Percentiles rank a stretch among this genome's conserved stretches.
Evolutionary conservation across 2,113 vertebrate genomes (phyloP).

Genomic region (Cebidichthys violaceus): DNA sequence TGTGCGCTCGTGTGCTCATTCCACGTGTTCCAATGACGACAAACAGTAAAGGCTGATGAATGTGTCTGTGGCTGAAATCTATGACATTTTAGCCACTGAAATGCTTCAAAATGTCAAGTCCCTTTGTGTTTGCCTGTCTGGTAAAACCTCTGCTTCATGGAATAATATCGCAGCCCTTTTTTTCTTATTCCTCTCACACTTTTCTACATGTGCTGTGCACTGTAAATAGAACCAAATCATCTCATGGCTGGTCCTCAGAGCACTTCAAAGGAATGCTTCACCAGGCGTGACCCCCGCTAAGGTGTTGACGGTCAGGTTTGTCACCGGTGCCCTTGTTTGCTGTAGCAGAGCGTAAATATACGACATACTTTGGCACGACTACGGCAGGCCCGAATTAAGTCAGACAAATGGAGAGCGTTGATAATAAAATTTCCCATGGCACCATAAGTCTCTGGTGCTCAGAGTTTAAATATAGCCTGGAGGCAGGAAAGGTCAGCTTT

Average conservation of each 20-base stretch:
- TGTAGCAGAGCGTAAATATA: slow-evolving; percentile 64
- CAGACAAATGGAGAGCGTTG: slow-evolving; percentile 70
- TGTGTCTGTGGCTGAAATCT: slow-evolving; percentile 55
- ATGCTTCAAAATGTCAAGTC: slow-evolving; percentile 62
- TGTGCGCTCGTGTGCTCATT: slow-evolving; percentile 5
- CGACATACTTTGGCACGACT: slow-evolving; percentile 38
- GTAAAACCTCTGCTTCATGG: slow-evolving; percentile 38
- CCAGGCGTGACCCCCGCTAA: slow-evolving; percentile 30
- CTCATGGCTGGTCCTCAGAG: background rate
- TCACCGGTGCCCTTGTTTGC: slow-evolving; percentile 70
- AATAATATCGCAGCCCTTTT: slow-evolving; percentile 30
- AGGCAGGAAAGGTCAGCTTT: slow-evolving; percentile 78
- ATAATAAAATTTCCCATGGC: slow-evolving; percentile 75
- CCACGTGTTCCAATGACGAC: slow-evolving; percentile 45
- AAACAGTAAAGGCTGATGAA: slow-evolving; percentile 47
- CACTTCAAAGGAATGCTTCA: slow-evolving; percentile 46
- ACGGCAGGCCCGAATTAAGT: slow-evolving; percentile 66
- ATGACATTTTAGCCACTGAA: slow-evolving; percentile 58
- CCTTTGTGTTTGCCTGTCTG: slow-evolving; percentile 55
- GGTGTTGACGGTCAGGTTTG: slow-evolving; percentile 45
- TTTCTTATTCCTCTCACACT: slow-evolving; percentile 21
- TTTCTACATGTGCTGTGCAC: slow-evolving; percentile 22
- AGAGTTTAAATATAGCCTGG: slow-evolving; percentile 78
- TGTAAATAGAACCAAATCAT: slow-evolving; percentile 51
- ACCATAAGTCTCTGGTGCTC: slow-evolving; percentile 70